A percentile compares a stretch with the other conserved stretches of the same genome.
These are phyloP conservation scores for Pyrrhia umbra DNA, from an alignment of 2,888 invertebrate genomes.

Conservation along the genomic window DNA sequence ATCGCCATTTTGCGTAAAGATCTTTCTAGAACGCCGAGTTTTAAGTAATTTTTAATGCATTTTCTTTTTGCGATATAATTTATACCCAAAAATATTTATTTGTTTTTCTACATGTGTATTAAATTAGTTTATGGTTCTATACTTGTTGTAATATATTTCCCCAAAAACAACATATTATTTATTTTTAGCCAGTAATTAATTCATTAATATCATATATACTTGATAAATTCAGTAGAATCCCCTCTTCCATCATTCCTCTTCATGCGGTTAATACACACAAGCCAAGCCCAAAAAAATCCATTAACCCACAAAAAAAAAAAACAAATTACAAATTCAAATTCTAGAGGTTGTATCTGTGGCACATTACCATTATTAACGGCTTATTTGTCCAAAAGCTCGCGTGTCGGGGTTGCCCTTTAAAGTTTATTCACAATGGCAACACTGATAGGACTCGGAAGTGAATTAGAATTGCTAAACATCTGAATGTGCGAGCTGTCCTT, in stretches of 20 bases:
- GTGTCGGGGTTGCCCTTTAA: constrained; percentile 68
- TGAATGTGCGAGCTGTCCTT: constrained; percentile 69
- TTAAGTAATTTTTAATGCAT: no score
- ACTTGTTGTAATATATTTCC: no score
- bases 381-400: constrained; percentile 73
- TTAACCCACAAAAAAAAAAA: constrained; percentile 11
- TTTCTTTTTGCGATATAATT: no score
- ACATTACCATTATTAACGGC: constrained; percentile 69
- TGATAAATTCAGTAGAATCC: neutral
- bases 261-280: neutral
- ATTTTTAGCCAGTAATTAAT: no score
- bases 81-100: no score
- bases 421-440: constrained; percentile 68
- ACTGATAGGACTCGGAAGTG: constrained; percentile 65
- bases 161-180: no score
- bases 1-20: neutral
- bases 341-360: constrained; percentile 63
- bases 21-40: neutral
- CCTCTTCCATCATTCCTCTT: neutral
- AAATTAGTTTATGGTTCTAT: no score
- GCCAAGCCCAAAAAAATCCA: constrained; percentile 4
- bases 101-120: no score
- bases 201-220: neutral
- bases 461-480: constrained; percentile 78
- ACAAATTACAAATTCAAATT: constrained; percentile 37